Base-by-base conservation (phyloP, 2,888 invertebrate genomes). In the Limenitis camilla region DNA sequence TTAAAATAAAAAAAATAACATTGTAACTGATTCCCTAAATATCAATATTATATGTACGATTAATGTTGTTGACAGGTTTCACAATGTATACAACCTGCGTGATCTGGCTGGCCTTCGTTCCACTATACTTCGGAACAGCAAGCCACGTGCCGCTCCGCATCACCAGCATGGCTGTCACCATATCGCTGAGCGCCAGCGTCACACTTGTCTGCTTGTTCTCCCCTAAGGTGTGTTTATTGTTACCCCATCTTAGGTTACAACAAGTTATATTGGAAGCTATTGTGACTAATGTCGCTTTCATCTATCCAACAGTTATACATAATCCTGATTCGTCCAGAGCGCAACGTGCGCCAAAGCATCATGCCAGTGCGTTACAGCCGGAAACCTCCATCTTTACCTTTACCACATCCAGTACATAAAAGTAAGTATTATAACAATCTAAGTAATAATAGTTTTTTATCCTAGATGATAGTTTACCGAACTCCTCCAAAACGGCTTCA, bases 11-110 rank as follows among this genome's bases (percentile, higher is more conserved):
- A n/a, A 10, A 36, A n/a, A 4, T 10, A 6, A 36, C 10, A 9
- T 10, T 36, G n/a, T 10, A 36, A 10, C 9, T 5, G 4, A 36
- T 1, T 36, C 2, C 6, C 5, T 10, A 10, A 10, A 10, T 36
- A 10, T 36, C 0, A 5, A 9, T 6, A 10, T 9, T 6, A 6
- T 6, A 10, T 9, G n/a, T 10, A 27, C 2, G 8, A 8, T 27
- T 28, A 9, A 5, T 9, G 9, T 39, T 43, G 10, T n/a, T 8
- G n/a, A 6, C 82, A 95, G 95, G 95, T 55, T 99, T 99, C 85
- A 98, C 98, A 29, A 99, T 99, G 99, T 99, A 97, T 87, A 98
- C 98, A 40, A 98, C 98, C 30, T 97, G 97, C 78, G 95, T 98
- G 60, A 97, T 98, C 73, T 99, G 99, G 99, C 87, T 97, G 62